Evolutionary conservation across 2,888 invertebrate genomes (phyloP), one percentile per base, ranked within the genome.

Genomic region (Harpalus rufipes): DNA sequence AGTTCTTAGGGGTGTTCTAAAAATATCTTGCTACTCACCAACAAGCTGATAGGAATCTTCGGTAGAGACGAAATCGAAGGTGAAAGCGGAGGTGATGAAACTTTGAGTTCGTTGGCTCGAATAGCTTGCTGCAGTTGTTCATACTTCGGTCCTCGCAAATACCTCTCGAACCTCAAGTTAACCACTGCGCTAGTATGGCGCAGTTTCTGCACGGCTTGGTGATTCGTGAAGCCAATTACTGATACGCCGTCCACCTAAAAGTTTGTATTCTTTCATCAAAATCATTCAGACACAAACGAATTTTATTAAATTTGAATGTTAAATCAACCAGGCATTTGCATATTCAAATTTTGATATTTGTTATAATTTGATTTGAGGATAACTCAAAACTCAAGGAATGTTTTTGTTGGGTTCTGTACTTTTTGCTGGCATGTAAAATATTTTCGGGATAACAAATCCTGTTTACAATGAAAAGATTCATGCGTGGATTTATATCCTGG

Each of bases 211-310:
- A 98, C 98, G 0, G 98, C 98, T 88, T 97, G 95, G 89, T 97
- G 97, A 91, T 99, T 99, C 84, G 97, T 98, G 89, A 96, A 97
- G 85, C 98, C 97, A 87, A 97, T 94, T 88, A 99, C 93, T 8
- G 97, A 95, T 88, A 95, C 94, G 18, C 97, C 97, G 91, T 99
- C 98, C 58, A 96, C 99, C 91, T 91, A 85, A 63, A 87, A 86
- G 74, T 74, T 74, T 21, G 8, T 44, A 74, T 74, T 74, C 74
- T 51, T 74, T 44, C 44, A 51, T 74, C 7, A 74, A 74, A 51
- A 51, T 51, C 44, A 51, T 72, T 39, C 41, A 7, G 72, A 7
- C 16, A 2, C 18, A 41, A 51, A 74, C 74, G 74, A 74, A 74
- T 74, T 74, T 74, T 44, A 51, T 74, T 74, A 81, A 74, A 74